Base-by-base conservation (phyloP, 2,113 vertebrate genomes). In the Megaceryle maxima region DNA sequence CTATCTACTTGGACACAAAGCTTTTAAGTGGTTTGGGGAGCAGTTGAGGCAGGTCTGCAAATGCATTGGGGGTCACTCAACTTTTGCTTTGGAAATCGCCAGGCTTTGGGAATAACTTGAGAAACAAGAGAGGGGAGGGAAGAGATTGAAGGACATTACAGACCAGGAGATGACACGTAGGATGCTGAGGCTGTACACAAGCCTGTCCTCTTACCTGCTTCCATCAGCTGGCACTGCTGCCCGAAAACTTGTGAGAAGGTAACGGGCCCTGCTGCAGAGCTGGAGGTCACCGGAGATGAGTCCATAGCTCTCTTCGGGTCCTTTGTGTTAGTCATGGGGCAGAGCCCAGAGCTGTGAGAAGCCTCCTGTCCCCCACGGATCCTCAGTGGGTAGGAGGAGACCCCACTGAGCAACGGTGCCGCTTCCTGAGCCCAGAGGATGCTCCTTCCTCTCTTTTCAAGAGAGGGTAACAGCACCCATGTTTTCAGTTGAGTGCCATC, bases 171-270 rank as follows among this genome's bases (percentile, higher is more conserved):
- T 1, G 48, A 66, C 31, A 20, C 9, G 22, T 0, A 20, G 43
- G 80, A 11, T 8, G 29, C 4, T 0, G 5, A 10, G 60, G 25
- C 1, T 2, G 3, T 8, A n/a, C 12, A 2, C 0, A 4, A 1
- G 1, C 4, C 0, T 0, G 0, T 5, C 29, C 2, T 29, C 98
- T 97, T 98, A 98, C 98, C 98, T 98, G 98, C 98, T 86, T 98
- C 98, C 98, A 98, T 98, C 4, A 98, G 97, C 86, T 98, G 98
- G 74, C 98, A 98, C 87, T 98, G 98, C 94, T 98, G 98, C 8
- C 98, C 98, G 0, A 98, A 98, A 21, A 98, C 98, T 4, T 98
- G 97, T 0, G 98, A 98, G 97, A 98, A 98, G 95, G 98, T 98
- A 12, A 98, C 97, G 0, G 96, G 95, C n/a, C 94, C 95, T 2